Evolutionary conservation across 2,888 invertebrate species (phyloP).

Genomic region (Dynastes grantii): DNA sequence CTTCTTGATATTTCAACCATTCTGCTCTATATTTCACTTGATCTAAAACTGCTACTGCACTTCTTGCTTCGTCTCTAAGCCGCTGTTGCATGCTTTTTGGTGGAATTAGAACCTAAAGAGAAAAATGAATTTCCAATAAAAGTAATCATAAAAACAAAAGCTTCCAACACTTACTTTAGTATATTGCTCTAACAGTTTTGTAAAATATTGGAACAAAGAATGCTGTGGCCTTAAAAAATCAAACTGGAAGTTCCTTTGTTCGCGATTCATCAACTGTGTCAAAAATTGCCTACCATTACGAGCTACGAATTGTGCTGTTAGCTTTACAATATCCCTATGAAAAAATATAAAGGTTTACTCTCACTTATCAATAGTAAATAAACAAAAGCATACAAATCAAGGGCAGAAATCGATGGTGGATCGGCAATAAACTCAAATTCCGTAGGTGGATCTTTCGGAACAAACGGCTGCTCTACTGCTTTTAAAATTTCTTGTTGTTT

Average conservation of each 20-base stretch:
- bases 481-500: conserved; percentile 91
- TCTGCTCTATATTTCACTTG: conserved; percentile 95
- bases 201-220: conserved; percentile 98
- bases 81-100: conserved; percentile 91
- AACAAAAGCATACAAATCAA: conserved; percentile 83
- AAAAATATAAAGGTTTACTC: conserved; percentile 51
- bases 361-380: conserved; percentile 7
- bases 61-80: conserved; percentile 84
- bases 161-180: conserved; percentile 80
- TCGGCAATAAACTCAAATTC: conserved; percentile 97
- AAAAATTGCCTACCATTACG: conserved; percentile 98
- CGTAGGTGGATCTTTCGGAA: conserved; percentile 92
- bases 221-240: conserved; percentile 99
- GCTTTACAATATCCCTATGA: conserved; percentile 92
- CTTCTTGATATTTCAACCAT: conserved; percentile 96
- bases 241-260: conserved; percentile 98
- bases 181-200: conserved; percentile 97
- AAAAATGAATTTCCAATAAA: conserved; percentile 15
- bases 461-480: conserved; percentile 88
- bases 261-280: conserved; percentile 98
- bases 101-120: conserved; percentile 84
- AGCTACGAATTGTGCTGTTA: conserved; percentile 99
- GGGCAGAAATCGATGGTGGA: conserved; percentile 97
- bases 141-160: no score
- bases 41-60: conserved; percentile 82